These are phyloP conservation scores for Myopa testacea DNA, from an alignment of 2,888 invertebrate species.

Conservation along the genomic window DNA sequence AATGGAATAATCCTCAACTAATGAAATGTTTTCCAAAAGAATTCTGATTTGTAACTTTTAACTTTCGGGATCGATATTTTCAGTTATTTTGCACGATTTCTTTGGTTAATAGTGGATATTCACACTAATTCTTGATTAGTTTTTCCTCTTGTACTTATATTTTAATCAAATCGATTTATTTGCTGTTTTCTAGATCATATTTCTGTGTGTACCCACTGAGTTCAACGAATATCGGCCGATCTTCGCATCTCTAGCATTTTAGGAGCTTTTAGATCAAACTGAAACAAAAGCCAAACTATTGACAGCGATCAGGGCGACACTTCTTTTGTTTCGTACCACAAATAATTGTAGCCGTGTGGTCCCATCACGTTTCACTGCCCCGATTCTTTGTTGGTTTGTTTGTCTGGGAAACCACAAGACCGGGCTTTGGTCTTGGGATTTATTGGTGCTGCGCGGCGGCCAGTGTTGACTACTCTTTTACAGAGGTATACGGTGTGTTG, in stretches of 20 bases:
- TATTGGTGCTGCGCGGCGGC: slow-evolving; percentile 20
- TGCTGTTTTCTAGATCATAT: no score
- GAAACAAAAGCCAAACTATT: slow-evolving; percentile 37
- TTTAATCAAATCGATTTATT: no score
- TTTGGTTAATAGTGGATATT: no score
- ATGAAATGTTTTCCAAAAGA: no score
- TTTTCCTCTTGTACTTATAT: no score
- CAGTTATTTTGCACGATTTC: no score
- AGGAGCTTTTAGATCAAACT: slow-evolving; percentile 31
- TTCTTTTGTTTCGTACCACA: slow-evolving; percentile 51
- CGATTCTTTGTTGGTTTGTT: slow-evolving; percentile 1
- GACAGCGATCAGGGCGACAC: slow-evolving; percentile 55
- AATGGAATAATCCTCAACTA: no score
- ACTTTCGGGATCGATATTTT: no score
- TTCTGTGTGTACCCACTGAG: no score
- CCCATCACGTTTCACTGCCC: slow-evolving; percentile 50
- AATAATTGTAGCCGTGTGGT: slow-evolving; percentile 66
- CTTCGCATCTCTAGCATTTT: slow-evolving; percentile 11
- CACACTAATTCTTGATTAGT: no score
- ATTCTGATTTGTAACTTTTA: no score
- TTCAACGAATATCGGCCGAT: not conserved
- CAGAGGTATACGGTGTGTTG: slow-evolving; percentile 19
- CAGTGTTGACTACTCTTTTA: slow-evolving; percentile 23
- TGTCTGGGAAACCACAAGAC: not conserved
- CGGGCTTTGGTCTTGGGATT: slow-evolving; percentile 6